Evolutionary conservation across 2,888 invertebrate species (phyloP).

Genomic region (Blastobasis lacticolella): DNA sequence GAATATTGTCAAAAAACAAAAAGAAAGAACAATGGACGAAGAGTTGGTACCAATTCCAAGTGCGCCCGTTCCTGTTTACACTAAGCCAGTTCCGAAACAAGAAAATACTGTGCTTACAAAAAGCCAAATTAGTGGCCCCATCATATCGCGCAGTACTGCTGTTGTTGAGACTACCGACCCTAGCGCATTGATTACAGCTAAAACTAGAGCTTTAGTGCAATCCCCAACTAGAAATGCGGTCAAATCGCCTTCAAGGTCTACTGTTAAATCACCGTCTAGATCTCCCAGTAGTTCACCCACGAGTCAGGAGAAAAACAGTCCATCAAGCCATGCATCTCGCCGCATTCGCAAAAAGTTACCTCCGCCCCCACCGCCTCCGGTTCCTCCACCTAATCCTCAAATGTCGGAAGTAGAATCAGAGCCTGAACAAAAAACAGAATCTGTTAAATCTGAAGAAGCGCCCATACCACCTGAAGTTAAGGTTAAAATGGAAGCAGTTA

Average conservation of each 20-base stretch:
- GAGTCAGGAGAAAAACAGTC: conserved; percentile 30
- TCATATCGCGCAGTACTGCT: not conserved
- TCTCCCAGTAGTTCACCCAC: not conserved
- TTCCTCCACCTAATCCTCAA: conserved; percentile 19
- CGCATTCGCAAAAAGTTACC: conserved; percentile 57
- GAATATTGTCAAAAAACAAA: not conserved
- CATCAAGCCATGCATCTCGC: conserved; percentile 45
- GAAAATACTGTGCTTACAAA: too few species aligned
- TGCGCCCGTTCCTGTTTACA: not conserved
- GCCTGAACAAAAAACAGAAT: conserved; percentile 4
- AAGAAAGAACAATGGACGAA: not conserved
- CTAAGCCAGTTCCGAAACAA: too few species aligned
- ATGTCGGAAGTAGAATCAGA: not conserved
- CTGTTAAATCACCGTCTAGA: conserved; percentile 2
- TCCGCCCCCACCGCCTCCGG: conserved; percentile 60
- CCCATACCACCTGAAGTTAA: conserved; percentile 71
- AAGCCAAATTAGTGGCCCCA: not conserved
- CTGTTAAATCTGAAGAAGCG: conserved; percentile 32
- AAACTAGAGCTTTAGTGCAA: too few species aligned
- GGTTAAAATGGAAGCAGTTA: conserved; percentile 77
- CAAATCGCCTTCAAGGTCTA: not conserved
- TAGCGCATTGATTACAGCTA: not conserved
- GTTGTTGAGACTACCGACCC: not conserved
- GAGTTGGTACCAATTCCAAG: not conserved
- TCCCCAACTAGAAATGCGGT: too few species aligned